Evolutionary conservation across 2,797 vertebrate genomes (phyloP).

Genomic region (Chelonia mydas): DNA sequence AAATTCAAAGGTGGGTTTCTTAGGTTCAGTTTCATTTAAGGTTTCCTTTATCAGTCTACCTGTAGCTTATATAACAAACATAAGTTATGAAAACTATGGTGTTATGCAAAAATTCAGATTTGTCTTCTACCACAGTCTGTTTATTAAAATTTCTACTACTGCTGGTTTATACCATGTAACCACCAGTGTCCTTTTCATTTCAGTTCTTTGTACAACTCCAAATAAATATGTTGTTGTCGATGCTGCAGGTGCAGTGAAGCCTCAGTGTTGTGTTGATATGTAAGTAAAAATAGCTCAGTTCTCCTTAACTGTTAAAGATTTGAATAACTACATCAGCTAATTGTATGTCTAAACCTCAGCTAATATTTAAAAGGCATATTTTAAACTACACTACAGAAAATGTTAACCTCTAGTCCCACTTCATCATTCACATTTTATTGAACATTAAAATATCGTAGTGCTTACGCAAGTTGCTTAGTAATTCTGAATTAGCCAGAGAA

Average conservation of each 20-base stretch:
- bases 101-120: neutral
- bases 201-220: slow-evolving; percentile 98
- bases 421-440: neutral
- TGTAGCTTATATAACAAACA: slow-evolving; percentile 32
- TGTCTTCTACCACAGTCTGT: accelerated
- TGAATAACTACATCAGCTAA: neutral
- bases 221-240: slow-evolving; percentile 98
- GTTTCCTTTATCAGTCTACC: slow-evolving; percentile 47
- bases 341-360: neutral
- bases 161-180: slow-evolving; percentile 44
- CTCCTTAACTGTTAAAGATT: neutral
- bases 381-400: neutral
- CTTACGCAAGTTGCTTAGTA: neutral
- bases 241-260: slow-evolving; percentile 96
- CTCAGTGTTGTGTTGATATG: slow-evolving; percentile 99
- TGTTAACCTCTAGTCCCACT: neutral
- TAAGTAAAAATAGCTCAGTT: slow-evolving; percentile 81
- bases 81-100: neutral
- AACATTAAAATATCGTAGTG: neutral
- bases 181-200: slow-evolving; percentile 68
- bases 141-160: neutral
- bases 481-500: neutral
- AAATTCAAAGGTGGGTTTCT: slow-evolving; percentile 97
- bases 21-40: slow-evolving; percentile 66
- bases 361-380: neutral